Evolutionary conservation across 2,797 vertebrate species (phyloP).

Genomic region (Poliocrania exsul): DNA sequence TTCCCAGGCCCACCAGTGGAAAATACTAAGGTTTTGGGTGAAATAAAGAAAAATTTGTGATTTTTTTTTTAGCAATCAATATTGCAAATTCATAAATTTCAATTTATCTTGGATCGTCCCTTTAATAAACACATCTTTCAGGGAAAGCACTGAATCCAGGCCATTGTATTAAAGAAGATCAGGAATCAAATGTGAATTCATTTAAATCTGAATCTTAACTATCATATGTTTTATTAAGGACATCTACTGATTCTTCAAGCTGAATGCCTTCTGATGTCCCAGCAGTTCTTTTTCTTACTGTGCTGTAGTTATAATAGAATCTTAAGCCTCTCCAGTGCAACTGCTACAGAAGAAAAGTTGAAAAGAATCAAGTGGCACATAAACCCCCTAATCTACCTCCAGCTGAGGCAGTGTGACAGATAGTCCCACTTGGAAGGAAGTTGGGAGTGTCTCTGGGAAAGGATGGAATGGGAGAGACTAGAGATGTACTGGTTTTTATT

Average conservation of each 20-base stretch:
- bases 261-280: background rate
- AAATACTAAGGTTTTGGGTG: background rate
- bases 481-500: background rate
- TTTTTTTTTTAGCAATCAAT: background rate
- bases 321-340: background rate
- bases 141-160: background rate
- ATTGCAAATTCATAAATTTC: background rate
- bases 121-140: background rate
- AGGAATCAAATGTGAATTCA: background rate
- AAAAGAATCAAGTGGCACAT: conserved; percentile 15
- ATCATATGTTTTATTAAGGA: background rate
- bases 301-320: background rate
- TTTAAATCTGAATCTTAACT: background rate
- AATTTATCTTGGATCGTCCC: background rate
- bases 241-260: background rate
- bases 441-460: background rate
- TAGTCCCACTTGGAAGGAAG: conserved; percentile 1
- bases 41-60: background rate
- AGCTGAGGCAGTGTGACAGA: background rate
- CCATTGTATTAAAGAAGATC: background rate
- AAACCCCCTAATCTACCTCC: conserved; percentile 15
- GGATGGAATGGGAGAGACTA: background rate
- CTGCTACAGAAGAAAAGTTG: background rate
- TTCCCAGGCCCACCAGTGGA: background rate
- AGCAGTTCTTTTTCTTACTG: background rate